Evolutionary conservation across 2,113 vertebrate genomes (phyloP).

Genomic region (Macroglossus sobrinus): DNA sequence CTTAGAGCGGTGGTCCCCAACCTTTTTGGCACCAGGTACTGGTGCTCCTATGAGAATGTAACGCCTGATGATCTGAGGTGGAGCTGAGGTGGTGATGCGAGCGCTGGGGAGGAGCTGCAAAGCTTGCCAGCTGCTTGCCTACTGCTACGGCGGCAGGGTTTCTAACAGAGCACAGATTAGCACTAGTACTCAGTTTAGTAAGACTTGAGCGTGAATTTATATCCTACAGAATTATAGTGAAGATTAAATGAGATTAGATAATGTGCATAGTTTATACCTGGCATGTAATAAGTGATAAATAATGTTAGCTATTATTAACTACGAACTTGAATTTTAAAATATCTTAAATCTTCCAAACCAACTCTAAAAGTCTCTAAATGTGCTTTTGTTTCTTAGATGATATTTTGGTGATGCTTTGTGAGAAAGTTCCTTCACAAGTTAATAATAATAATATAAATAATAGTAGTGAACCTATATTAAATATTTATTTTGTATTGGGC

Average conservation of each 20-base stretch:
- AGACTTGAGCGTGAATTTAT: too few relatives aligned
- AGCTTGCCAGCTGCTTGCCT: too few relatives aligned
- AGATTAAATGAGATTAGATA: not conserved
- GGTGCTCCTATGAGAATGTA: too few relatives aligned
- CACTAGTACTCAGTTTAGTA: too few relatives aligned
- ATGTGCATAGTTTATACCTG: not conserved
- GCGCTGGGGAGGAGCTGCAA: too few relatives aligned
- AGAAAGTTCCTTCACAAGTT: not conserved
- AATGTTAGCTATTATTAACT: not conserved
- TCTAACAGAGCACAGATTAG: too few relatives aligned
- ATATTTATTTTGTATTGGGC: not conserved
- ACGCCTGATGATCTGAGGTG: too few relatives aligned
- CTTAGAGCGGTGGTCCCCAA: not conserved
- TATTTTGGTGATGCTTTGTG: not conserved
- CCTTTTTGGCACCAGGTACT: too few relatives aligned
- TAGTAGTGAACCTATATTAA: not conserved
- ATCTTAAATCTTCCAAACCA: not conserved
- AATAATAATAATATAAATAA: not conserved
- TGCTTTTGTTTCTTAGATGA: constrained; percentile 1
- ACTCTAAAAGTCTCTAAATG: not conserved
- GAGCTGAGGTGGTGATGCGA: too few relatives aligned
- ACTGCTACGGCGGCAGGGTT: too few relatives aligned
- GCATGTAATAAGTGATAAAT: not conserved
- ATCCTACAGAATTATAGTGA: not conserved
- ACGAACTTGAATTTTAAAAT: not conserved